Conservation (phyloP, 2,113 vertebrate genomes). For the Typhlomys cinereus region DNA sequence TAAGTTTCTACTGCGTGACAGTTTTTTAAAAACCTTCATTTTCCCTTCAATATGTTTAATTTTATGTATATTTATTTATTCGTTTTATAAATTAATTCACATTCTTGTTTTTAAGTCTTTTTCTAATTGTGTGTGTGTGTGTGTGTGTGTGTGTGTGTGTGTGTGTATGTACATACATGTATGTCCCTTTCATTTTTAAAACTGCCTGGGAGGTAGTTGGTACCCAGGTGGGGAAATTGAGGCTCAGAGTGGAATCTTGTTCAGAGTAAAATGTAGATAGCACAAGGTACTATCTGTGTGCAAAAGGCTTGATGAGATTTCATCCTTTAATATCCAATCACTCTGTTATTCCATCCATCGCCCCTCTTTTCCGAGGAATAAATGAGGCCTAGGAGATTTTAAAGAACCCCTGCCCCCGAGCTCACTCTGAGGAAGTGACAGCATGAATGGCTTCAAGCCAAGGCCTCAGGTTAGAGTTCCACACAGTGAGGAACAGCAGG, state of each 20-base stretch:
- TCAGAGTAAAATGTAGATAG: background rate
- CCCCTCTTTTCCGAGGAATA: background rate
- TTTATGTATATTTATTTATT: no score
- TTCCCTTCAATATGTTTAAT: no score
- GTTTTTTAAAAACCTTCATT: no score
- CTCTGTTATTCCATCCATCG: no score
- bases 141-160: background rate
- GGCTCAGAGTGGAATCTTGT: background rate
- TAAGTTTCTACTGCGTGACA: background rate
- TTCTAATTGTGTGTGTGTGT: background rate
- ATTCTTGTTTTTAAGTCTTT: no score
- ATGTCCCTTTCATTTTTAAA: background rate
- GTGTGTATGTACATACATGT: background rate
- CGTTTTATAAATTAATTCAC: no score
- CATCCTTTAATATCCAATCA: background rate
- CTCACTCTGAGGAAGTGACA: background rate
- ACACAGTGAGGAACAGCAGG: fast-evolving
- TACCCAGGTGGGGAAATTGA: background rate
- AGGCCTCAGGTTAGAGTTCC: background rate
- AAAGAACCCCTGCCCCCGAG: background rate
- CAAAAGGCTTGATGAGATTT: background rate
- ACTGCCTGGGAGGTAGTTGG: background rate
- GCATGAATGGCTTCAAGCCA: background rate
- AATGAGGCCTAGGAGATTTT: background rate
- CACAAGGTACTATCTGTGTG: background rate